Evolutionary conservation across 2,888 invertebrate species (phyloP).

Genomic region (Busseola fusca): DNA sequence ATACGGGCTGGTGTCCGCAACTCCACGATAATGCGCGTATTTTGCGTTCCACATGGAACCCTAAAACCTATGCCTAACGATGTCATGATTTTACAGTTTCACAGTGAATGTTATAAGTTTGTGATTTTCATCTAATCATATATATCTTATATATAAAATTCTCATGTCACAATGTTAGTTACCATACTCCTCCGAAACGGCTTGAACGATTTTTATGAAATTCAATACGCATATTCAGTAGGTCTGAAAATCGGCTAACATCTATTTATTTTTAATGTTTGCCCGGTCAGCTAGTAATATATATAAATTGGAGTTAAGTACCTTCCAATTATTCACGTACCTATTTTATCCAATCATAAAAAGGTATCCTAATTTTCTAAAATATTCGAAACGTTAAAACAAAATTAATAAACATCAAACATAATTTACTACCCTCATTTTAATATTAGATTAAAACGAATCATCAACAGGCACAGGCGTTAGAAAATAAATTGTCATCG

Average conservation of each 20-base stretch:
- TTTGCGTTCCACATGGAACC: too few species aligned
- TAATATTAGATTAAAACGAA: slow-evolving; percentile 67
- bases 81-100: background rate
- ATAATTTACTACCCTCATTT: slow-evolving; percentile 64
- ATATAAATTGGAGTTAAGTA: too few species aligned
- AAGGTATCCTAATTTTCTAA: slow-evolving; percentile 40
- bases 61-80: background rate
- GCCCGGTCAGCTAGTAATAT: too few species aligned
- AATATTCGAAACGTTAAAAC: slow-evolving; percentile 36
- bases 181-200: too few species aligned
- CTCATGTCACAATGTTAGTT: too few species aligned
- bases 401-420: slow-evolving; percentile 58
- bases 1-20: too few species aligned
- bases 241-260: too few species aligned
- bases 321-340: slow-evolving; percentile 23
- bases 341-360: slow-evolving; percentile 36
- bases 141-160: too few species aligned
- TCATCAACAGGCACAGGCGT: slow-evolving; percentile 59
- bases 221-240: too few species aligned
- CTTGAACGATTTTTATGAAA: too few species aligned
- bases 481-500: slow-evolving; percentile 66
- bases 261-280: too few species aligned
- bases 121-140: slow-evolving; percentile 16
- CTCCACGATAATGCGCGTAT: too few species aligned
- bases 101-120: background rate